phyloP scores from a whole-genome alignment of 2,888 invertebrate species.

The Xanthia icteritia region DNA sequence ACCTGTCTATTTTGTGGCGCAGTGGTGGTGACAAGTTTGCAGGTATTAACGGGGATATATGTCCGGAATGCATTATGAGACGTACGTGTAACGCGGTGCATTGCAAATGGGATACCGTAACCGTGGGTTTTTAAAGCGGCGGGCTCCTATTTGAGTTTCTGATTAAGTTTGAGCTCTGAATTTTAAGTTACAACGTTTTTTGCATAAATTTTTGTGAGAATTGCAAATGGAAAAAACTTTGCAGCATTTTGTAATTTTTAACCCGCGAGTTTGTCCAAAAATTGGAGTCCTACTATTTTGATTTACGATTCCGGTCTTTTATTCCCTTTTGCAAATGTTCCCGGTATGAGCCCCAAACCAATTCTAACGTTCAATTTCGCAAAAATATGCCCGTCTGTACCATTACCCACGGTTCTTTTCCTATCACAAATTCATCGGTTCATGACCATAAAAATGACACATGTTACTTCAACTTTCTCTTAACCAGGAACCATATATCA shows the following conservation, averaged over 20 bases:
- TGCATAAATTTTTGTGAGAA: neutral
- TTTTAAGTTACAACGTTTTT: conserved; percentile 29
- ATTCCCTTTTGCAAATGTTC: conserved; percentile 18
- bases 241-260: neutral
- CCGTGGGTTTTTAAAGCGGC: conserved; percentile 34
- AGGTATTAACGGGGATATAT: conserved; percentile 68
- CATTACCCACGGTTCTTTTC: conserved; percentile 58
- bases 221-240: neutral
- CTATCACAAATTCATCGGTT: conserved; percentile 54
- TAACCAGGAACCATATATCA: conserved; percentile 63
- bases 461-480: conserved; percentile 63
- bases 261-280: neutral
- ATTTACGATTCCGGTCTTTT: conserved; percentile 36
- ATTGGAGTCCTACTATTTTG: conserved; percentile 22
- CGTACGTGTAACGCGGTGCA: conserved; percentile 51
- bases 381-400: conserved; percentile 55
- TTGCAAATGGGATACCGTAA: conserved; percentile 57
- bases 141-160: conserved; percentile 34
- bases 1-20: conserved; percentile 8
- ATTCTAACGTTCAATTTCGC: conserved; percentile 58
- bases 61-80: conserved; percentile 62
- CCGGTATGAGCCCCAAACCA: conserved; percentile 38
- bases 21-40: conserved; percentile 58
- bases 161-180: conserved; percentile 43
- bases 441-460: conserved; percentile 67